These are phyloP conservation scores for Drosophila pruinosa DNA, from an alignment of 1,140 invertebrate species.

Conservation along the genomic window DNA sequence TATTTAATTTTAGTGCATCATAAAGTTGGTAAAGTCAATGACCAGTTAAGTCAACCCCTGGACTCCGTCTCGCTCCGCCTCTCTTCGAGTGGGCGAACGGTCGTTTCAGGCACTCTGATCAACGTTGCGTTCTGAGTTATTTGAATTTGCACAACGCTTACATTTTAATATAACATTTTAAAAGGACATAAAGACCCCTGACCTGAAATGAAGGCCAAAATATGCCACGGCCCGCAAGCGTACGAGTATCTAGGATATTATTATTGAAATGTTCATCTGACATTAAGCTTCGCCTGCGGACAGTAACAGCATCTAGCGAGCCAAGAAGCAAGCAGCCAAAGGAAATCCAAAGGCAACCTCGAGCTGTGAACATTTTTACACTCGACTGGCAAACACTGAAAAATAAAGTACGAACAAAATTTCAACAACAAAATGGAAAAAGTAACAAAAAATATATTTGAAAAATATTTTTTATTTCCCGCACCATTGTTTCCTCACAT, in stretches of 20 bases:
- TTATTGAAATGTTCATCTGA: slow-evolving; percentile 48
- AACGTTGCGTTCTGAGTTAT: slow-evolving; percentile 34
- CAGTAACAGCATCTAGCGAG: not conserved
- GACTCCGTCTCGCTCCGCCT: not conserved
- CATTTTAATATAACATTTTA: slow-evolving; percentile 69
- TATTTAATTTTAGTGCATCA: slow-evolving; percentile 73
- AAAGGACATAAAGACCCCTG: slow-evolving; percentile 47
- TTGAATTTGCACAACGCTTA: slow-evolving; percentile 44
- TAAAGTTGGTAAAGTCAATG: slow-evolving; percentile 76
- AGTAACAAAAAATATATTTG: slow-evolving; percentile 2
- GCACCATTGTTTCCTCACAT: not conserved
- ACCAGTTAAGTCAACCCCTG: slow-evolving; percentile 75
- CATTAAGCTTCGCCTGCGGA: slow-evolving; percentile 57
- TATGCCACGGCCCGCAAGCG: slow-evolving; percentile 10
- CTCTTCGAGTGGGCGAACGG: not conserved
- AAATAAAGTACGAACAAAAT: slow-evolving; percentile 4
- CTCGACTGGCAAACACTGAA: slow-evolving; percentile 36
- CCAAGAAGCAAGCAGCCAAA: slow-evolving; percentile 11
- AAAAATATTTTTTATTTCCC: slow-evolving; percentile 24
- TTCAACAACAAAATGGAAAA: not conserved
- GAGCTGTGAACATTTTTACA: slow-evolving; percentile 56
- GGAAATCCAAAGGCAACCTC: slow-evolving; percentile 34
- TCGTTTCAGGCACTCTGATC: slow-evolving; percentile 1
- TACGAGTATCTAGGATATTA: slow-evolving; percentile 40
- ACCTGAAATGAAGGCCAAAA: slow-evolving; percentile 34